Base-by-base conservation (phyloP, 92 coral and sea anemone genomes). In the Zoanthus sansibaricus region DNA sequence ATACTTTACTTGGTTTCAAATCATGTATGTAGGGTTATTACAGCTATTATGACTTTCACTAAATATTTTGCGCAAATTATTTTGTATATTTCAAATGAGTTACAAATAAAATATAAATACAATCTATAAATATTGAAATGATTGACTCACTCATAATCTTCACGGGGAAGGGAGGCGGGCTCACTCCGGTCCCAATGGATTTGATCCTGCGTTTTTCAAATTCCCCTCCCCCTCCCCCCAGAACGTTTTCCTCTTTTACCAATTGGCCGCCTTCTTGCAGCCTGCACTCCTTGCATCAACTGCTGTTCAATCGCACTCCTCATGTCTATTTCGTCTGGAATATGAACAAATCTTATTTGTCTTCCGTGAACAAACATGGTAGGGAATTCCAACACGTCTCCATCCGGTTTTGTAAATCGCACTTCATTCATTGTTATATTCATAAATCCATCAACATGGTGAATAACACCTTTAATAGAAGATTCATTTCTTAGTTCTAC, bases 301-400 rank as follows among this genome's bases (percentile, higher is more conserved):
- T 97, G 93, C 30, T 87, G 88, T 72, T 95, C 98, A n/a, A 97
- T 97, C 21, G 99, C 99, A 66, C 94, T 83, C 45, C 96, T 89
- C 99, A 97, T 97, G 84, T 93, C 95, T 52, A 97, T 97, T 83
- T 89, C 95, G 83, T 97, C 99, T 1, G 99, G 99, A 80, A 97
- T 97, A 14, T 95, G 99, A 72, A 97, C 98, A 71, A 90, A 97
- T 32, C 99, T 94, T 44, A 97, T 90, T 85, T 97, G 96, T 66
- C 91, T 90, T 61, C 98, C 99, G 58, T 93, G 92, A 55, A 97
- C 84, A 89, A 95, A 94, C 95, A 97, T 88, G 10, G 91, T 90
- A 2, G 95, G 92, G 77, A 92, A 91, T 30, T 86, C 82, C 74
- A 93, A 75, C 3, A 84, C 93, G 18, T 94, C 93, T 14, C 93